A percentile compares a stretch with the other conserved stretches of the same genome.
phyloP scores from a whole-genome alignment of 2,888 invertebrate genomes.

The Trisateles emortualis region DNA sequence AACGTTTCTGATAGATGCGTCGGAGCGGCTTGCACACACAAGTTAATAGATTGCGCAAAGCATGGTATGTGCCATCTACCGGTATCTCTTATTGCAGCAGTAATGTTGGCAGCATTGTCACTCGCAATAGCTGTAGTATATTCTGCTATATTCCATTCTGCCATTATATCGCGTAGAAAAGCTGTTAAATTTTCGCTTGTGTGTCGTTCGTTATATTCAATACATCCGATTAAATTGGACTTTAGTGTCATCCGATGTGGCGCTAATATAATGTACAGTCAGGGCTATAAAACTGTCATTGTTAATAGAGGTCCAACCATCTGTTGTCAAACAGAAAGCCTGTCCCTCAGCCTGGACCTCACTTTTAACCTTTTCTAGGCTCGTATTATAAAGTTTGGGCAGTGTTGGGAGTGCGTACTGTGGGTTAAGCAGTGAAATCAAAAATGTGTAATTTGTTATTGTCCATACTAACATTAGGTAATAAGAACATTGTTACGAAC shows the following conservation, averaged over 20 bases:
- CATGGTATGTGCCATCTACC: not conserved
- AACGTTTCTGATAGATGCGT: not conserved
- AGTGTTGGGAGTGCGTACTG: no score
- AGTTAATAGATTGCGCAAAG: not conserved
- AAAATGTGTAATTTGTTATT: no score
- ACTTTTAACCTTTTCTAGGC: no score
- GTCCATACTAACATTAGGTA: no score
- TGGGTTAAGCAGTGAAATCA: no score
- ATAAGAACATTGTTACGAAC: no score
- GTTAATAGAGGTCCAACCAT: not conserved
- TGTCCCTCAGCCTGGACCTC: no score
- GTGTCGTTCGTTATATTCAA: constrained; percentile 3
- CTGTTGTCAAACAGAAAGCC: no score
- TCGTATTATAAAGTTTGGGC: no score
- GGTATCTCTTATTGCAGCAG: not conserved
- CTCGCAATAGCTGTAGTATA: not conserved
- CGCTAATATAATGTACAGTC: not conserved
- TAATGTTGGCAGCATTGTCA: not conserved
- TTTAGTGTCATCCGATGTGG: not conserved
- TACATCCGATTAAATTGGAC: not conserved
- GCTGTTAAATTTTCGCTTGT: not conserved
- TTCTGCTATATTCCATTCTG: not conserved
- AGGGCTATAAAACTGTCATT: not conserved
- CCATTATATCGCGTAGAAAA: not conserved
- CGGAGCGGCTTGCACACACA: not conserved